Percentiles rank a stretch among this genome's conserved stretches.
phyloP scores from a whole-genome alignment of 2,888 invertebrate genomes.

The Hydrotaea diabolus region DNA sequence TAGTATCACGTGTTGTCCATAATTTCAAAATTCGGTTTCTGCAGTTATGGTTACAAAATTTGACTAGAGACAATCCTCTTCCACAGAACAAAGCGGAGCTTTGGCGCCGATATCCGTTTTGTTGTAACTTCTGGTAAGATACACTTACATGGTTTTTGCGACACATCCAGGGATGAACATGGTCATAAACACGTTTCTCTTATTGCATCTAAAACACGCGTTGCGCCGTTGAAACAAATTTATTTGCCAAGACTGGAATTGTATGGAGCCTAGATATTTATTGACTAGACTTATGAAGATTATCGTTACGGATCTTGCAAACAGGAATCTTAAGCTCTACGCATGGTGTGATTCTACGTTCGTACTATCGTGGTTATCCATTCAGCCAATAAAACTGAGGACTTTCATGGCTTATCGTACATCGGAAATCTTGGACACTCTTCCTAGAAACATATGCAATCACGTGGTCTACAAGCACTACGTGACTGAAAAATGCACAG shows the following conservation, averaged over 20 bases:
- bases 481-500: not conserved
- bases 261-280: conserved; percentile 23
- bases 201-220: conserved; percentile 45
- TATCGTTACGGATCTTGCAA: conserved; percentile 1
- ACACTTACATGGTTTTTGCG: conserved; percentile 53
- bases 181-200: not conserved
- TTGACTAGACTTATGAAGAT: conserved; percentile 22
- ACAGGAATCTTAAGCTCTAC: not conserved
- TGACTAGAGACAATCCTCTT: conserved; percentile 61
- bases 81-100: conserved; percentile 18
- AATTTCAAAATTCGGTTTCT: conserved; percentile 63
- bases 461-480: not conserved
- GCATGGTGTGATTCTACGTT: conserved; percentile 52
- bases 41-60: conserved; percentile 59
- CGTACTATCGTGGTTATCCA: conserved; percentile 35
- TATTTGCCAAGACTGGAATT: conserved; percentile 20
- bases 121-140: not conserved
- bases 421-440: conserved; percentile 14
- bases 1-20: conserved; percentile 55
- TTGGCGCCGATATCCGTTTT: conserved; percentile 16
- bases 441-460: conserved; percentile 10
- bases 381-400: conserved; percentile 25
- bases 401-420: conserved; percentile 40
- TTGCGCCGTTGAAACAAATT: conserved; percentile 3
- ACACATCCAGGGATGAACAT: conserved; percentile 16